These are phyloP conservation scores for Pseudomyrmex sp. DNA, from an alignment of 1,140 invertebrate species.

Conservation along the genomic window DNA sequence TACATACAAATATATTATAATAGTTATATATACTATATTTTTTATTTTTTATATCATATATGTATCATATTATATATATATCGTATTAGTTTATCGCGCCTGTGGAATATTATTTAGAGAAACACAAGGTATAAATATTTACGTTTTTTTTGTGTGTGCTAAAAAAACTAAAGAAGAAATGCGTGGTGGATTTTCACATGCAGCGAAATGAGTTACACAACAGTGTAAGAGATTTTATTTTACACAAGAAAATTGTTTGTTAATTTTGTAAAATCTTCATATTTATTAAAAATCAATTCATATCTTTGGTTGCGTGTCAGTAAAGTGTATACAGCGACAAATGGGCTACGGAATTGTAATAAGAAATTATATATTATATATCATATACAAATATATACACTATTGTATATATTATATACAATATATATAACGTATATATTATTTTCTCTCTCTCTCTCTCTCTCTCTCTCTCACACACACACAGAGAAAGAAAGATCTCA, in stretches of 20 bases:
- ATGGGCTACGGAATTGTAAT: conserved; percentile 34
- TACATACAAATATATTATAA: neutral
- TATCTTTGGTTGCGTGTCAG: neutral
- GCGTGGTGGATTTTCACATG: too few species aligned
- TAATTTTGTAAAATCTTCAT: conserved; percentile 4
- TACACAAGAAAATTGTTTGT: too few species aligned
- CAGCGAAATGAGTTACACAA: too few species aligned
- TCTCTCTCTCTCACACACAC: too few species aligned
- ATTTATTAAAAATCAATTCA: conserved; percentile 11
- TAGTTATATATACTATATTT: too few species aligned
- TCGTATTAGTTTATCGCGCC: conserved; percentile 16
- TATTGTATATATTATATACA: conserved; percentile 47
- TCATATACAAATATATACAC: too few species aligned
- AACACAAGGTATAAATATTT: neutral
- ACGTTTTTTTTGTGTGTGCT: neutral
- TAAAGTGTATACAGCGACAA: conserved; percentile 27
- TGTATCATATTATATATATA: conserved; percentile 51
- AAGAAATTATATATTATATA: conserved; percentile 43
- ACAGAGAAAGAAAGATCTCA: too few species aligned
- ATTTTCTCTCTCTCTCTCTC: too few species aligned
- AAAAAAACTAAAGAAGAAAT: neutral
- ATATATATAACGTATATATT: conserved; percentile 59
- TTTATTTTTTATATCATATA: conserved; percentile 52
- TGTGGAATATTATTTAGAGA: neutral
- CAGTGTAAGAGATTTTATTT: too few species aligned